Base-by-base conservation (phyloP, 2,888 invertebrate genomes). In the Dorcus parallelipipedus region DNA sequence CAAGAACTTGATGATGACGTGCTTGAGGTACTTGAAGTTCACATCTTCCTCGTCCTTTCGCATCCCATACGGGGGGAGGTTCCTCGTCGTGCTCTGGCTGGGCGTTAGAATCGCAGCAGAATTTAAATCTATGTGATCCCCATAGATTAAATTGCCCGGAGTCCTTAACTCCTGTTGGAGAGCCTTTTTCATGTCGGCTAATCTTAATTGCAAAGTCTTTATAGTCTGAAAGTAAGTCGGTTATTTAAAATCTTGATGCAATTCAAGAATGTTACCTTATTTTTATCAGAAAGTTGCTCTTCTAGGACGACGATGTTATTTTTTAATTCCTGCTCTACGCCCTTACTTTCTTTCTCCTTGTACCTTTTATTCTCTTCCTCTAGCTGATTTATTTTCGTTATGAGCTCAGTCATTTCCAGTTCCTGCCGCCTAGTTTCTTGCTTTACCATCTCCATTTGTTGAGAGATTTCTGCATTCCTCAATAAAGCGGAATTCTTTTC, bases 1-100 rank as follows among this genome's bases (percentile, higher is more conserved):
- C 70, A 96, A 83, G 79, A 96, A 96, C 74, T 95, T 93, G 3
- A 96, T 88, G 62, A 96, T 87, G 63, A 96, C 96, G 80, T 96
- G 95, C 74, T 95, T 95, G 58, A 96, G 82, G 77, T 96, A 96
- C 75, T 87, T 86, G 73, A 91, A 90, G 79, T 90, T 92, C 49
- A 91, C 86, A 70, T 91, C 89, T 60, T 88, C 85, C 68, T 82
- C 82, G 62, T 78, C 77, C 54, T 75, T 72, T 49, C 68, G 68
- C 8, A 54, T 52, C 9, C 53, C 54, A 14, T 53, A 57, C 17
- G 51, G 38, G 40, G 42, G 52, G 17, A 57, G 54, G 41, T 64
- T 59, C 7, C 59, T 76, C 1, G 81, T 80, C 55, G 80, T 79
- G 6, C 78, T 79, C 67, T 81, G 80, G 79, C 85, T 83, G 64